Conservation (phyloP, 2,797 vertebrate species). For the Mus spretus region DNA sequence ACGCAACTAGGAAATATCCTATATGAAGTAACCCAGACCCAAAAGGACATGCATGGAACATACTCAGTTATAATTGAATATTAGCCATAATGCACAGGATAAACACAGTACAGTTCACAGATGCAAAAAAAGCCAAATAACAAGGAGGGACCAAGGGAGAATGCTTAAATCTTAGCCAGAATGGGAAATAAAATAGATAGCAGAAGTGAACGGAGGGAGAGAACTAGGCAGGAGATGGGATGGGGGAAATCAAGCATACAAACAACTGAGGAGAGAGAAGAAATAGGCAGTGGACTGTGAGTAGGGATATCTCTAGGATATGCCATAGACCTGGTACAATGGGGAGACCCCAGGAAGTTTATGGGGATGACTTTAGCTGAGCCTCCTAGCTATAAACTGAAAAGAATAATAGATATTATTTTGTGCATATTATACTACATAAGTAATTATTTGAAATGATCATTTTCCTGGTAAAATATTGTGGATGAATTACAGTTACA, state of each 20-base stretch:
- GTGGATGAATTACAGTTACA: conserved; percentile 72
- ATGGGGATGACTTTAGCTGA: neutral
- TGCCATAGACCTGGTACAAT: neutral
- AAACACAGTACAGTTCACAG: neutral
- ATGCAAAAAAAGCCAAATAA: neutral
- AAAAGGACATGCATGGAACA: neutral
- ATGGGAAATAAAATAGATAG: neutral
- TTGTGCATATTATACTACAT: neutral
- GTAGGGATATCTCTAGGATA: neutral
- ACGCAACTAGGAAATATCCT: neutral
- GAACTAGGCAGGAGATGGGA: neutral
- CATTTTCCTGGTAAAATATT: conserved; percentile 78
- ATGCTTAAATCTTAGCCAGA: neutral
- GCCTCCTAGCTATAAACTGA: conserved; percentile 19
- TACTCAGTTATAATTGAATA: neutral
- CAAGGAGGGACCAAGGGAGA: neutral
- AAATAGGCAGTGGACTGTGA: neutral
- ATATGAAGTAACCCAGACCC: neutral
- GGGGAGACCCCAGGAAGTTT: neutral
- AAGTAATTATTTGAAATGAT: conserved; percentile 76
- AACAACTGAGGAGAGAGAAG: neutral
- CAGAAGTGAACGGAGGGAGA: neutral
- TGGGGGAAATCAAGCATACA: neutral
- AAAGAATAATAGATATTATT: conserved; percentile 64
- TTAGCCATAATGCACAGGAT: neutral